Evolutionary conservation across 2,888 invertebrate genomes (phyloP), one percentile per base, ranked within the genome.

Genomic region (Pyrgus malvae): DNA sequence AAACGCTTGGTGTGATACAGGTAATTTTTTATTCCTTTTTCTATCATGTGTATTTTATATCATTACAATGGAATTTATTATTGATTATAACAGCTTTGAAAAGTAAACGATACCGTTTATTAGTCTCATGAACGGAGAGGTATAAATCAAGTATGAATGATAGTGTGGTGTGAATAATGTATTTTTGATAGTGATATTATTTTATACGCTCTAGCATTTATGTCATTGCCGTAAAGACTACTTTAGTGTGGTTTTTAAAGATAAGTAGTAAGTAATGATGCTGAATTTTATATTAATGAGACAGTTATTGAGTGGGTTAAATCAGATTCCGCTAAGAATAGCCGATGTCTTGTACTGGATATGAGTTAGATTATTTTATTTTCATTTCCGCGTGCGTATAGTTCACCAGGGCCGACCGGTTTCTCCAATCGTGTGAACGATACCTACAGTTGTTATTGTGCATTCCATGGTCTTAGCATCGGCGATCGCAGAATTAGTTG

Each of bases 111-210:
- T 16, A 25, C 16, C 8, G 16, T 48, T 48, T 27, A 25, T 21
- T 25, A 33, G 29, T 48, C n/a, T n/a, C 6, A 35, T 27, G 37
- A 48, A 48, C 14, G 48, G 11, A 48, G 35, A 11, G 25, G 2
- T 37, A 25, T 46, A 14, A 11, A n/a, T 25, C 37, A 48, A 37
- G 2, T 37, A 25, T 46, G 23, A 11, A n/a, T 25, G 48, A 48
- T 48, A 48, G 35, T 17, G 17, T 37, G 48, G 35, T 17, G 17
- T 37, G 48, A 37, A 48, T 25, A 37, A 48, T 48, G 17, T 25
- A 41, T 5, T 48, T 44, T 48, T 37, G 48, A 48, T 37, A 48
- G 48, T 48, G 37, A 16, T n/a, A 37, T 17, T 8, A 17, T n/a
- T 19, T 12, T 27, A 48, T 37, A n/a, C n/a, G n/a, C n/a, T 46